A percentile compares a stretch with the other conserved stretches of the same genome.
These are phyloP conservation scores for Sycophila texana DNA, from an alignment of 2,888 invertebrate genomes.

Conservation along the genomic window DNA sequence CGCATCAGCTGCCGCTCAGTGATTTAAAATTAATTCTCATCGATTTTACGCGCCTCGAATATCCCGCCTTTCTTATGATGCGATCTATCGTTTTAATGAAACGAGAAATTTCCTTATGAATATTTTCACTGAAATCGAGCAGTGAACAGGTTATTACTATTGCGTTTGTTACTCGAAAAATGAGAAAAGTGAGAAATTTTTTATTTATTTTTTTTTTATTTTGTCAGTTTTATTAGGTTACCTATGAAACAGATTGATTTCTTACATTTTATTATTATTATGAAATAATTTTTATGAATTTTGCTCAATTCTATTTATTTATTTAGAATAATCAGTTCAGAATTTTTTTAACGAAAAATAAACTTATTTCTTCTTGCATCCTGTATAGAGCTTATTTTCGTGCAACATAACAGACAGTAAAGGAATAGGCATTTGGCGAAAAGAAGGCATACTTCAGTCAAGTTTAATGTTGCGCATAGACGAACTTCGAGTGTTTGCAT, in stretches of 20 bases:
- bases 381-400: no score
- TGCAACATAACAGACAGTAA: no score
- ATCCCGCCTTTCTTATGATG: background rate
- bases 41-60: background rate
- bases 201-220: background rate
- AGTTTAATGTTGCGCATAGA: background rate
- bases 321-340: no score
- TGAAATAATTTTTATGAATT: no score
- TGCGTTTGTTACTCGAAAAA: background rate
- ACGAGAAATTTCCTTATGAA: background rate
- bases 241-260: no score
- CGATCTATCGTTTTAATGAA: background rate
- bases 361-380: no score
- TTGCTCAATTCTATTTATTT: no score
- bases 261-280: no score
- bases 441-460: background rate
- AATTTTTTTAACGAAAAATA: no score
- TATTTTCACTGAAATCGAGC: background rate
- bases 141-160: background rate
- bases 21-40: conserved; percentile 16
- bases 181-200: no score
- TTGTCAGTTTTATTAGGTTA: no score
- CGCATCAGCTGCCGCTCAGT: background rate
- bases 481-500: conserved; percentile 9
- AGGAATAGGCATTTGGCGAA: background rate